These are phyloP conservation scores for Aleiodes leptofemur DNA, from an alignment of 2,888 invertebrate genomes.

Conservation along the genomic window DNA sequence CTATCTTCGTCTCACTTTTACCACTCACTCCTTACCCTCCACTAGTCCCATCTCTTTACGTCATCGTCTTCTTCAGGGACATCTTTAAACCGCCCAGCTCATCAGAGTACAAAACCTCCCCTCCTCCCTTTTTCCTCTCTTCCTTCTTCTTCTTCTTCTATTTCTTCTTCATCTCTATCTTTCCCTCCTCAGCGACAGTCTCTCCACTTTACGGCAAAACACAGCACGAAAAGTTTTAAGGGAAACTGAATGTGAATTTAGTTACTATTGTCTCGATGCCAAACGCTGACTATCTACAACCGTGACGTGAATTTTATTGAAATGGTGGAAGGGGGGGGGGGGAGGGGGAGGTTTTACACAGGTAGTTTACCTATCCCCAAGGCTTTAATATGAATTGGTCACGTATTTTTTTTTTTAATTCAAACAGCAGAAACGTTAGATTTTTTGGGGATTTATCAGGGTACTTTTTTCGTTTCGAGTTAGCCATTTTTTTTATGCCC, in stretches of 20 bases:
- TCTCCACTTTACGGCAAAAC: slow-evolving; percentile 45
- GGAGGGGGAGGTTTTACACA: slow-evolving; percentile 4
- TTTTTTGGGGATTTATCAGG: not conserved
- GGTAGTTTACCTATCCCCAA: slow-evolving; percentile 28
- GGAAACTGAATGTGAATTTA: slow-evolving; percentile 36
- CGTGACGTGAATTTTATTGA: slow-evolving; percentile 62
- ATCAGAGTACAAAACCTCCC: slow-evolving; percentile 48
- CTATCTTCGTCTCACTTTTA: slow-evolving; percentile 58
- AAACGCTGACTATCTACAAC: slow-evolving; percentile 70
- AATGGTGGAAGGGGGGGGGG: slow-evolving; percentile 5
- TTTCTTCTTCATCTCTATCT: slow-evolving; percentile 10
- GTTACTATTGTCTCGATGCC: slow-evolving; percentile 57
- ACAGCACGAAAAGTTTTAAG: slow-evolving; percentile 31
- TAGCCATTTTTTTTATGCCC: too few relatives aligned
- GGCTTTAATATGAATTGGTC: slow-evolving; percentile 29
- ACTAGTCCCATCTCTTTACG: slow-evolving; percentile 46
- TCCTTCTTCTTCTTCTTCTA: slow-evolving; percentile 28
- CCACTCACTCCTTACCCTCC: slow-evolving; percentile 69
- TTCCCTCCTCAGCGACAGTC: slow-evolving; percentile 39
- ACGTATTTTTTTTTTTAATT: slow-evolving; percentile 24
- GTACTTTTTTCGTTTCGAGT: too few relatives aligned
- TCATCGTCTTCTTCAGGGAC: slow-evolving; percentile 47
- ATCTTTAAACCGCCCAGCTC: slow-evolving; percentile 51
- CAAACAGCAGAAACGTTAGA: not conserved
- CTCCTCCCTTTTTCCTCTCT: not conserved